phyloP scores from a whole-genome alignment of 2,113 vertebrate species.

The Brienomyrus longianalis region DNA sequence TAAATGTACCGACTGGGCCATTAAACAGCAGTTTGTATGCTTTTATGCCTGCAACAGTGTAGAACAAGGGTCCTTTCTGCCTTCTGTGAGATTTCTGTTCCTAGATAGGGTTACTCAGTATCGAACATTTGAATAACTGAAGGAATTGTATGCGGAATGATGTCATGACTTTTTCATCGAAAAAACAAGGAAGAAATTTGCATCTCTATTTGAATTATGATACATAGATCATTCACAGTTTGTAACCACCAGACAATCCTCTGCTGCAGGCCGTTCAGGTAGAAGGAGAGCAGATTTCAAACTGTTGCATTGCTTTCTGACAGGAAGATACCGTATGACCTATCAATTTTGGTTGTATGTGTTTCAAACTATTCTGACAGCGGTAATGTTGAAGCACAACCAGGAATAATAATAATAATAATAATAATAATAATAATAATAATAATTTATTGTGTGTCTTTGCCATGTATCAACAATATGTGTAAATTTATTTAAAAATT shows the following conservation, averaged over 20 bases:
- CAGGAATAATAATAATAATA: background rate
- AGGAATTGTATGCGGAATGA: conserved; percentile 33
- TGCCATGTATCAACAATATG: background rate
- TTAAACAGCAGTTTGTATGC: background rate
- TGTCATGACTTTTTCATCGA: conserved; percentile 33
- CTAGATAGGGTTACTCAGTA: conserved; percentile 8
- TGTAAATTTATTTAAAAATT: background rate
- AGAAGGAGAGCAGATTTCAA: background rate
- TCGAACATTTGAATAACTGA: conserved; percentile 37
- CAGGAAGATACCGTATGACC: background rate
- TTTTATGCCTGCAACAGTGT: background rate
- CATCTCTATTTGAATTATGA: conserved; percentile 45
- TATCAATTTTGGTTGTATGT: background rate
- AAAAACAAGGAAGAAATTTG: conserved; percentile 42
- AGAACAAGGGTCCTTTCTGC: background rate
- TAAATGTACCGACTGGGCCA: background rate
- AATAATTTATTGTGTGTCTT: background rate
- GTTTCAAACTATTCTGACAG: background rate
- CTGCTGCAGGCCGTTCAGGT: background rate
- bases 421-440: background rate
- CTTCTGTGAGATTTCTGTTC: conserved; percentile 8
- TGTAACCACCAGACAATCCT: background rate
- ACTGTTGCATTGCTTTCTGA: background rate
- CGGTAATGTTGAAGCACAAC: background rate
- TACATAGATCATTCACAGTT: background rate